A percentile compares a stretch with the other conserved stretches of the same genome.
These are phyloP conservation scores for Drosophila kanapiae DNA, from an alignment of 1,140 invertebrate genomes.

Conservation along the genomic window DNA sequence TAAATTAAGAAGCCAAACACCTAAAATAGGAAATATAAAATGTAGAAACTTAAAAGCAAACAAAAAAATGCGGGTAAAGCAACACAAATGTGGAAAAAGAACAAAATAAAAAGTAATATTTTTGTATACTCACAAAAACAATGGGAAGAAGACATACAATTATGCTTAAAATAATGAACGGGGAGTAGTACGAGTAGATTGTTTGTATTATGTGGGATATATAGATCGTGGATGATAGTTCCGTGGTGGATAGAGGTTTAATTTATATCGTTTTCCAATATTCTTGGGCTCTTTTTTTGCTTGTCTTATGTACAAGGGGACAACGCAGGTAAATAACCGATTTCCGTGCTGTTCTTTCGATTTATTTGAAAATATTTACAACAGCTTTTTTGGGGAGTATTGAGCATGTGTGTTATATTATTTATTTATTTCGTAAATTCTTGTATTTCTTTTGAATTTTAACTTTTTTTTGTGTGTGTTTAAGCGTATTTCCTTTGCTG, in stretches of 20 bases:
- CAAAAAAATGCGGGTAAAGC: slow-evolving; percentile 18
- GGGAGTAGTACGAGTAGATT: slow-evolving; percentile 65
- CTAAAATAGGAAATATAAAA: background rate
- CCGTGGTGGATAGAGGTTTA: slow-evolving; percentile 31
- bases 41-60: slow-evolving; percentile 3
- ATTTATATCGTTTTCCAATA: slow-evolving; percentile 42
- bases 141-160: slow-evolving; percentile 79
- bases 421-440: slow-evolving; percentile 29
- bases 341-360: slow-evolving; percentile 28
- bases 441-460: slow-evolving; percentile 75
- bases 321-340: slow-evolving; percentile 16
- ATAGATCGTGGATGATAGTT: slow-evolving; percentile 37
- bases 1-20: background rate
- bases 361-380: slow-evolving; percentile 73
- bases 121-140: slow-evolving; percentile 83
- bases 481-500: slow-evolving; percentile 74
- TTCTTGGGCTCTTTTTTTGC: slow-evolving; percentile 15
- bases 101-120: slow-evolving; percentile 66
- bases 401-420: slow-evolving; percentile 39
- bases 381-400: slow-evolving; percentile 55
- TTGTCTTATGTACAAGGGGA: slow-evolving; percentile 52
- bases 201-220: slow-evolving; percentile 60
- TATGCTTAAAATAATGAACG: slow-evolving; percentile 75
- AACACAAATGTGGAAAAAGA: slow-evolving; percentile 16
- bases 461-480: slow-evolving; percentile 65